Percentiles rank a stretch among this genome's conserved stretches.
Conservation (phyloP, 2,888 invertebrate species). For the Eledone cirrhosa region DNA sequence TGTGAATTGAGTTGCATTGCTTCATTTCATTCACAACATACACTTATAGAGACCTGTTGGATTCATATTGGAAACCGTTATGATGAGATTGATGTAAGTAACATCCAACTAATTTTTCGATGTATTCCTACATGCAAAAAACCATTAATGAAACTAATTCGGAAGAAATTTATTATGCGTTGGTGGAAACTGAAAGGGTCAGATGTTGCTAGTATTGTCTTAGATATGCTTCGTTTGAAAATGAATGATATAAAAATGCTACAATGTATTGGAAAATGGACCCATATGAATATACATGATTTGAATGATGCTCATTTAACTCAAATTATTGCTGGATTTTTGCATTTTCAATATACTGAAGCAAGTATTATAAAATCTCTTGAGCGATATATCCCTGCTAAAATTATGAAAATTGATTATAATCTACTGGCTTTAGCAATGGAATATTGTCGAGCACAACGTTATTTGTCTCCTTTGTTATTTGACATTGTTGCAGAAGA, state of each 20-base stretch:
- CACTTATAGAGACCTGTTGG: conserved; percentile 75
- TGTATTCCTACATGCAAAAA: conserved; percentile 72
- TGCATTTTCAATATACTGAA: conserved; percentile 72
- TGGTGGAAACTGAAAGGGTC: conserved; percentile 69
- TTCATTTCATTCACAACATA: conserved; percentile 69
- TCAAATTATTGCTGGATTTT: conserved; percentile 70
- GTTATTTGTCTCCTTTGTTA: conserved; percentile 72
- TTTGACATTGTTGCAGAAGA: conserved; percentile 72
- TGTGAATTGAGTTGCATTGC: conserved; percentile 72
- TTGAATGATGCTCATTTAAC: conserved; percentile 71
- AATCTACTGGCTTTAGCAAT: conserved; percentile 73
- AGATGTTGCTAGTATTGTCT: conserved; percentile 57
- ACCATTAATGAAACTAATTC: conserved; percentile 73
- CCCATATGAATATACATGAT: conserved; percentile 73
- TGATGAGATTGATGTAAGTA: conserved; percentile 71
- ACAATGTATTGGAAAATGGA: conserved; percentile 71
- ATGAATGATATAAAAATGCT: conserved; percentile 58
- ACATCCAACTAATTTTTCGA: conserved; percentile 72
- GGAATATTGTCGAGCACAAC: conserved; percentile 74
- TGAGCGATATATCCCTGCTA: conserved; percentile 73
- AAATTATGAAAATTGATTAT: conserved; percentile 66
- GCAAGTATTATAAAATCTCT: conserved; percentile 72
- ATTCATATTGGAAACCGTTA: conserved; percentile 73
- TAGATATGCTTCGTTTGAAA: conserved; percentile 45
- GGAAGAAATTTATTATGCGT: conserved; percentile 71